Percentiles rank a stretch among this genome's conserved stretches.
These are phyloP conservation scores for Ophioninae sp. DNA, from an alignment of 2,888 invertebrate genomes.

Conservation along the genomic window DNA sequence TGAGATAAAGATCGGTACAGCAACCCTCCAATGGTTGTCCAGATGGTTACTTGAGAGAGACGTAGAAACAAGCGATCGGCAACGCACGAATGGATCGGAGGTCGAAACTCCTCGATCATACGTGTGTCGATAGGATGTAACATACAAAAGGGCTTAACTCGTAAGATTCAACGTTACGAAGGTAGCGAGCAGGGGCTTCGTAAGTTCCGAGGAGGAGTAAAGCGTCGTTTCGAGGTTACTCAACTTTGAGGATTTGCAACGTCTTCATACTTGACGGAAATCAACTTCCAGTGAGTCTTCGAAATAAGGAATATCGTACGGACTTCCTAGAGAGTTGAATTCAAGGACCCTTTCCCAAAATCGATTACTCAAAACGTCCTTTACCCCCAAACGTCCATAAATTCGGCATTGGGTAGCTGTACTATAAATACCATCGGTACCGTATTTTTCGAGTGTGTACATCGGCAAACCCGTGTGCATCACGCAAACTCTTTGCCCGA, in stretches of 20 bases:
- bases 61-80: constrained; percentile 38
- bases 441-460: constrained; percentile 34
- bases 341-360: background rate
- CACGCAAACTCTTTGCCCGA: constrained; percentile 33
- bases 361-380: background rate
- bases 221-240: background rate
- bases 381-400: background rate
- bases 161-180: background rate
- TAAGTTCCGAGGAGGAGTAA: background rate
- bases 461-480: constrained; percentile 42
- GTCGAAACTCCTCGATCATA: constrained; percentile 54
- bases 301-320: no score
- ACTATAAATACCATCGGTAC: constrained; percentile 51
- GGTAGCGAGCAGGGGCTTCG: background rate
- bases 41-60: constrained; percentile 43
- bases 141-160: constrained; percentile 5
- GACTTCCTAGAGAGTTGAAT: background rate
- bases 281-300: background rate
- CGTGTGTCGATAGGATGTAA: constrained; percentile 5
- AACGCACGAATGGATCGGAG: constrained; percentile 58
- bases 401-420: constrained; percentile 26
- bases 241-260: background rate
- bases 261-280: background rate
- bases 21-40: constrained; percentile 38
- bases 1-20: constrained; percentile 55